Percentiles rank a stretch among this genome's conserved stretches.
Conservation (phyloP, 2,113 vertebrate genomes). For the Sporophila hypoxantha region DNA sequence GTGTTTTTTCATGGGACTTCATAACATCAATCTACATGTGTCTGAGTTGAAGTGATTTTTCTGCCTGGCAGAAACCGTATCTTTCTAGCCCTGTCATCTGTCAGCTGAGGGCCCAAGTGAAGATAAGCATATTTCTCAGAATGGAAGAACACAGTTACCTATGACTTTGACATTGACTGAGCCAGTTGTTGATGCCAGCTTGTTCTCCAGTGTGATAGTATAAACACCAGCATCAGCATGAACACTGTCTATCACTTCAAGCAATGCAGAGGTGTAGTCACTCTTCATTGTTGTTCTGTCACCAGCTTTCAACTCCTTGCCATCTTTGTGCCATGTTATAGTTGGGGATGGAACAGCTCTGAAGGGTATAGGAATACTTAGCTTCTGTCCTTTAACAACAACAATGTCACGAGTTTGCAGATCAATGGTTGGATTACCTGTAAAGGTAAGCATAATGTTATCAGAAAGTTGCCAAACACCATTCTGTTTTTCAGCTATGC, state of each 20-base stretch:
- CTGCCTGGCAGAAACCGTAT: not conserved
- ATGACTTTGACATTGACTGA: conserved; percentile 93
- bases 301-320: conserved; percentile 81
- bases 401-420: conserved; percentile 83
- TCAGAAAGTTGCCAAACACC: not conserved
- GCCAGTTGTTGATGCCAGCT: conserved; percentile 83
- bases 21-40: not conserved
- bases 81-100: not conserved
- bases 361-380: conserved; percentile 87
- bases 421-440: conserved; percentile 88
- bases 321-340: conserved; percentile 89
- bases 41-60: not conserved
- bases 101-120: not conserved
- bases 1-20: not conserved
- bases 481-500: not conserved
- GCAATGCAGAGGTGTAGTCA: conserved; percentile 79
- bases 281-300: conserved; percentile 84
- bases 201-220: conserved; percentile 87
- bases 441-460: conserved; percentile 21
- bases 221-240: conserved; percentile 86
- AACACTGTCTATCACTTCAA: conserved; percentile 84
- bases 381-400: conserved; percentile 90
- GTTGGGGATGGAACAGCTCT: conserved; percentile 88
- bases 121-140: not conserved
- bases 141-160: conserved; percentile 69